phyloP scores from a whole-genome alignment of 2,888 invertebrate genomes.

The Platerodrilus igneus region DNA sequence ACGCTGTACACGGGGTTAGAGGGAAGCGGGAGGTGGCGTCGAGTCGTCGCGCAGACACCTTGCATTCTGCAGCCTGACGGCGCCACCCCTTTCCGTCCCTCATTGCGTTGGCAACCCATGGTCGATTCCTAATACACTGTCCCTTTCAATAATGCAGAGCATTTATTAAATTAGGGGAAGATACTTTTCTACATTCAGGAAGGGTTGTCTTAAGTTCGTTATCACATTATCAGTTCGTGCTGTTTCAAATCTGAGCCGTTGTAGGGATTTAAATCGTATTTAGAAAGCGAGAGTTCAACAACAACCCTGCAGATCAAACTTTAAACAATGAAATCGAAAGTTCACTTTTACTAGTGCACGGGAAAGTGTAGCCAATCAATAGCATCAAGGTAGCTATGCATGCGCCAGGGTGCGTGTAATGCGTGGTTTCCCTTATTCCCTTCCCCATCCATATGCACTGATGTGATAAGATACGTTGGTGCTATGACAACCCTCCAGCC shows the following conservation, averaged over 20 bases:
- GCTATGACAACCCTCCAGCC: slow-evolving; percentile 23
- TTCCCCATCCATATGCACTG: slow-evolving; percentile 24
- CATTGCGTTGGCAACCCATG: slow-evolving; percentile 27
- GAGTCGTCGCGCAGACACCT: slow-evolving; percentile 51
- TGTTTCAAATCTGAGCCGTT: slow-evolving; percentile 1
- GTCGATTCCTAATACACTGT: slow-evolving; percentile 23
- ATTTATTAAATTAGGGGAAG: no score
- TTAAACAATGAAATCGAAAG: slow-evolving; percentile 23
- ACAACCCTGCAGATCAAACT: slow-evolving; percentile 10
- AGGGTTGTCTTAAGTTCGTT: no score
- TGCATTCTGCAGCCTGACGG: slow-evolving; percentile 46
- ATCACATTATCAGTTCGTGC: no score
- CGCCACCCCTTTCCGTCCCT: slow-evolving; percentile 39
- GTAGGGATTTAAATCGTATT: background rate
- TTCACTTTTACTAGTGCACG: slow-evolving; percentile 27
- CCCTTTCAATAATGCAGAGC: slow-evolving; percentile 19
- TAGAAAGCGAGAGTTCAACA: background rate
- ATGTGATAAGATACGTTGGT: slow-evolving; percentile 24
- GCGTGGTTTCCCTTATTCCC: slow-evolving; percentile 23
- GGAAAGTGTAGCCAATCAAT: slow-evolving; percentile 31
- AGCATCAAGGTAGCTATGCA: slow-evolving; percentile 32
- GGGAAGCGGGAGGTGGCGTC: slow-evolving; percentile 46
- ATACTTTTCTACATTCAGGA: no score
- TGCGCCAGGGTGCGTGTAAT: slow-evolving; percentile 26
- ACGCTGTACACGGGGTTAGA: slow-evolving; percentile 32